Evolutionary conservation across 2,113 vertebrate species (phyloP).

Genomic region (Lathamus discolor): DNA sequence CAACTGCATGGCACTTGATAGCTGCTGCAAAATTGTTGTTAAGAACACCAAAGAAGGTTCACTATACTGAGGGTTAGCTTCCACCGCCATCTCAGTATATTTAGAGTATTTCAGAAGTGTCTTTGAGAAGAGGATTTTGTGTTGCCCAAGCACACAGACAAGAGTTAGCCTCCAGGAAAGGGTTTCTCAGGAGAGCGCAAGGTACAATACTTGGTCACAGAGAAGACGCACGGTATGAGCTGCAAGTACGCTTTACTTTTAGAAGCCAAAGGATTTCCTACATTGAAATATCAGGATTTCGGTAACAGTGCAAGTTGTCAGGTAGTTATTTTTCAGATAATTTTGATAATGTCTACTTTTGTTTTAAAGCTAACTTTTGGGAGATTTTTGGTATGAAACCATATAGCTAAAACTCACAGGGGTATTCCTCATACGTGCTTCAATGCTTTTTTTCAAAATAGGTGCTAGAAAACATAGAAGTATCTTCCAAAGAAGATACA

Average conservation of each 20-base stretch:
- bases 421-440: neutral
- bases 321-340: neutral
- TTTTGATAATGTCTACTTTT: neutral
- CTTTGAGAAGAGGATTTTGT: neutral
- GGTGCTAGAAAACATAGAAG: neutral
- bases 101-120: rapidly evolving
- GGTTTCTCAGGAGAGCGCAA: neutral
- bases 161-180: neutral
- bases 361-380: neutral
- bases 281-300: neutral
- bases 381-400: neutral
- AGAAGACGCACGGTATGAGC: neutral
- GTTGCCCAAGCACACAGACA: neutral
- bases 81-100: neutral
- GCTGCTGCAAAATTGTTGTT: neutral
- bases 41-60: neutral
- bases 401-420: neutral
- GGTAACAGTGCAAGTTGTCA: neutral
- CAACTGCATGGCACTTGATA: neutral
- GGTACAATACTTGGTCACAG: neutral
- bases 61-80: neutral
- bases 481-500: neutral
- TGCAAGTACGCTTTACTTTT: neutral
- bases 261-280: neutral
- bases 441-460: neutral